phyloP scores from a whole-genome alignment of 37 sponge, comb jelly and placozoan genomes.

The Bolinopsis microptera region DNA sequence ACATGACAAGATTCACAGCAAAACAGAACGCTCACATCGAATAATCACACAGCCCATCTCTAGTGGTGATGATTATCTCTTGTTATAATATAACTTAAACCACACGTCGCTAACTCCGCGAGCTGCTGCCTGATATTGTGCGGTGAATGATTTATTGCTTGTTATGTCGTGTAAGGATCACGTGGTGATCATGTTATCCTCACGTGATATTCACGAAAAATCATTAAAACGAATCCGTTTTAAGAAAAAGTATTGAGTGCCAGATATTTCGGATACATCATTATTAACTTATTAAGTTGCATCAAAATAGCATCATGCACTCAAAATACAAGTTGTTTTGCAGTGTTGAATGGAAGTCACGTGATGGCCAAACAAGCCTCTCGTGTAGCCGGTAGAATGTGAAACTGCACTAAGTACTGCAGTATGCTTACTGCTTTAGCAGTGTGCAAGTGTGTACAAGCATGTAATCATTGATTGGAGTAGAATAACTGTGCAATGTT shows the following conservation, averaged over 20 bases:
- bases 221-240: too few relatives aligned
- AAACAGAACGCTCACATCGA: not conserved
- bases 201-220: constrained; percentile 34
- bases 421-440: not conserved
- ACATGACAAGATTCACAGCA: not conserved
- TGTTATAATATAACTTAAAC: not conserved
- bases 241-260: too few relatives aligned
- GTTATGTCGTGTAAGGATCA: constrained; percentile 4
- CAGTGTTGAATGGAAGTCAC: not conserved
- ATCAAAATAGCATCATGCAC: not conserved
- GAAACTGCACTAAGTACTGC: not conserved
- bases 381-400: not conserved
- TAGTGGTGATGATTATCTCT: not conserved
- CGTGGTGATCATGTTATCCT: too few relatives aligned
- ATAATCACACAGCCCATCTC: not conserved
- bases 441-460: not conserved
- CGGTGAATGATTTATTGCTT: constrained; percentile 23
- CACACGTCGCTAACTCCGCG: not conserved
- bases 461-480: not conserved
- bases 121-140: not conserved
- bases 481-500: not conserved
- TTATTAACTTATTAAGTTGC: too few relatives aligned
- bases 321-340: not conserved
- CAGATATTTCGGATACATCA: too few relatives aligned
- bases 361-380: not conserved